These are phyloP conservation scores for Neolamprologus tretocephalus DNA, from an alignment of 2,113 vertebrate species.

Conservation along the genomic window DNA sequence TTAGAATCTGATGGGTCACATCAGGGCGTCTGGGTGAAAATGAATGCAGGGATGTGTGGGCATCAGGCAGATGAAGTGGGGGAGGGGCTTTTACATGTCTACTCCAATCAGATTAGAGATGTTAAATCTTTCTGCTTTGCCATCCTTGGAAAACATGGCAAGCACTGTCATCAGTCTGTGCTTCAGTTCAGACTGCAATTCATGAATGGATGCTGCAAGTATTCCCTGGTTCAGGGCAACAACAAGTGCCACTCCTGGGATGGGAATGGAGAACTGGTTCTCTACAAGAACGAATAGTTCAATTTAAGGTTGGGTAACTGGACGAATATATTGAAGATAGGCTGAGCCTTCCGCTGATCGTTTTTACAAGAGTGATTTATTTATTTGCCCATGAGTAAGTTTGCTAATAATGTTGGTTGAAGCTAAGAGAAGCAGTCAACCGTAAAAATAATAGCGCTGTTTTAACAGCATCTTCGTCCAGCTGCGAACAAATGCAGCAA, in stretches of 20 bases:
- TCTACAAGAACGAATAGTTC: background rate
- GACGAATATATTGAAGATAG: background rate
- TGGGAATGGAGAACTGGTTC: background rate
- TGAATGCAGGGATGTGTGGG: background rate
- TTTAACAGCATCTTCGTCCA: too few species aligned
- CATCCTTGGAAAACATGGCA: background rate
- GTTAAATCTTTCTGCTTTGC: background rate
- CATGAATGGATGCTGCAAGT: background rate
- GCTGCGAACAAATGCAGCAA: too few species aligned
- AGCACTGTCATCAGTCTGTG: background rate
- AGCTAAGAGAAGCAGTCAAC: too few species aligned
- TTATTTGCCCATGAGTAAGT: too few species aligned
- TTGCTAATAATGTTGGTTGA: too few species aligned
- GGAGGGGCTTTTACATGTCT: background rate
- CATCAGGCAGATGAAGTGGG: background rate
- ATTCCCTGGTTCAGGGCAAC: background rate
- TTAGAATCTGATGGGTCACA: background rate
- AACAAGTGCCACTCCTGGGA: rapidly evolving
- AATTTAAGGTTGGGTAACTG: rapidly evolving
- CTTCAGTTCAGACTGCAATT: background rate
- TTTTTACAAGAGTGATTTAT: background rate
- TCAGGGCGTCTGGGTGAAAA: background rate
- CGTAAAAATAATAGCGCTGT: too few species aligned
- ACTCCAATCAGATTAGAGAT: background rate
- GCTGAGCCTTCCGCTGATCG: background rate